Percentiles rank a stretch among this genome's conserved stretches.
These are phyloP conservation scores for Xiphophorus couchianus DNA, from an alignment of 2,113 vertebrate genomes.

Conservation along the genomic window DNA sequence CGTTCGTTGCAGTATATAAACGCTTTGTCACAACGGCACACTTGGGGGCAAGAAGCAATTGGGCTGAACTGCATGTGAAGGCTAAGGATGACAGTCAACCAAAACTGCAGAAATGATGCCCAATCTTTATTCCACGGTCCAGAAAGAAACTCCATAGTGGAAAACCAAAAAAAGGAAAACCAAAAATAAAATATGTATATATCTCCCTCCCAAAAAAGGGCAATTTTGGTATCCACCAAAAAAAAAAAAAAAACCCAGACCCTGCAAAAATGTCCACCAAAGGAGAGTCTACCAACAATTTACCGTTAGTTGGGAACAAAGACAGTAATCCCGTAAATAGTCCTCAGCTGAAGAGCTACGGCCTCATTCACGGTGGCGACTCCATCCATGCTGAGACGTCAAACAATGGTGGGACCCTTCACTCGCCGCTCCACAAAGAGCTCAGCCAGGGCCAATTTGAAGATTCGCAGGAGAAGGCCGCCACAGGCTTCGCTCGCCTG, in stretches of 20 bases:
- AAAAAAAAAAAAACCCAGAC: conserved; percentile 13
- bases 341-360: conserved; percentile 73
- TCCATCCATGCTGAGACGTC: conserved; percentile 83
- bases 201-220: conserved; percentile 39
- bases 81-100: conserved; percentile 90
- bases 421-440: conserved; percentile 66
- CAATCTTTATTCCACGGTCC: conserved; percentile 87
- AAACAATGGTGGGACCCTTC: conserved; percentile 79
- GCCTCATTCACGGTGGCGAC: conserved; percentile 78
- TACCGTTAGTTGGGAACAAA: conserved; percentile 61
- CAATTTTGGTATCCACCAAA: conserved; percentile 68
- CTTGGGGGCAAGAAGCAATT: conserved; percentile 86
- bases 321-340: conserved; percentile 80
- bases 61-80: conserved; percentile 87
- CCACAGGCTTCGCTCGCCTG: conserved; percentile 66
- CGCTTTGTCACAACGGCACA: conserved; percentile 93
- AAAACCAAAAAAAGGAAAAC: conserved; percentile 60
- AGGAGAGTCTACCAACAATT: conserved; percentile 59
- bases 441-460: conserved; percentile 74
- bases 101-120: conserved; percentile 87
- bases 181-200: conserved; percentile 61
- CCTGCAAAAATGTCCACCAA: conserved; percentile 68
- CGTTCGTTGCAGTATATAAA: conserved; percentile 99
- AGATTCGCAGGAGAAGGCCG: conserved; percentile 61
- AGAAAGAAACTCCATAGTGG: conserved; percentile 91